Conservation (phyloP, 2,888 invertebrate genomes). For the Zhengitettix transpicula region DNA sequence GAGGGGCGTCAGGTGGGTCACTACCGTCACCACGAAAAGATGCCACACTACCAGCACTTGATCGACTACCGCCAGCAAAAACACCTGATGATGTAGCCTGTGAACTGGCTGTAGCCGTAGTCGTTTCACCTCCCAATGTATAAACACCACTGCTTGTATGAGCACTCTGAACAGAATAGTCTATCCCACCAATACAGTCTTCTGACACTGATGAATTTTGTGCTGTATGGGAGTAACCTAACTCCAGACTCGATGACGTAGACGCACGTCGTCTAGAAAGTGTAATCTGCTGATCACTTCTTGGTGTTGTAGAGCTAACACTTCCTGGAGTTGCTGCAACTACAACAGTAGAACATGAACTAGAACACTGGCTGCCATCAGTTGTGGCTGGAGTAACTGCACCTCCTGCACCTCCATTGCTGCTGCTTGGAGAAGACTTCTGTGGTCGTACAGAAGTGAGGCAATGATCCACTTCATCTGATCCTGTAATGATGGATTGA, state of each 20-base stretch:
- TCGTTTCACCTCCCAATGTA: conserved; percentile 10
- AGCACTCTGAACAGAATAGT: conserved; percentile 29
- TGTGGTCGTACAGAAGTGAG: neutral
- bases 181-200: conserved; percentile 43
- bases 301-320: too few relatives aligned
- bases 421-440: conserved; percentile 5
- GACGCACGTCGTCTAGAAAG: conserved; percentile 40
- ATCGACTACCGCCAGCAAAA: conserved; percentile 49
- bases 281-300: too few relatives aligned
- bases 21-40: conserved; percentile 72
- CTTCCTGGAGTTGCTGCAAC: conserved; percentile 28
- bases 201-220: conserved; percentile 65
- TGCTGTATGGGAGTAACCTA: conserved; percentile 73
- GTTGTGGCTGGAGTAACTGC: conserved; percentile 22
- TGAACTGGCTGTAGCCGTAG: conserved; percentile 25
- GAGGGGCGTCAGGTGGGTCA: conserved; percentile 65
- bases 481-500: neutral
- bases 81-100: conserved; percentile 76
- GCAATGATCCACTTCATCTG: neutral
- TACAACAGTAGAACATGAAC: conserved; percentile 76
- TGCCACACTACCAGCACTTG: conserved; percentile 3
- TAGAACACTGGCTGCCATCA: conserved; percentile 59
- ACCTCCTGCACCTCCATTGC: neutral
- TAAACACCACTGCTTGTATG: conserved; percentile 15
- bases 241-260: conserved; percentile 64